Percentiles rank a stretch among this genome's conserved stretches.
Evolutionary conservation across 2,888 invertebrate genomes (phyloP).

Genomic region (Drosophila anceps): DNA sequence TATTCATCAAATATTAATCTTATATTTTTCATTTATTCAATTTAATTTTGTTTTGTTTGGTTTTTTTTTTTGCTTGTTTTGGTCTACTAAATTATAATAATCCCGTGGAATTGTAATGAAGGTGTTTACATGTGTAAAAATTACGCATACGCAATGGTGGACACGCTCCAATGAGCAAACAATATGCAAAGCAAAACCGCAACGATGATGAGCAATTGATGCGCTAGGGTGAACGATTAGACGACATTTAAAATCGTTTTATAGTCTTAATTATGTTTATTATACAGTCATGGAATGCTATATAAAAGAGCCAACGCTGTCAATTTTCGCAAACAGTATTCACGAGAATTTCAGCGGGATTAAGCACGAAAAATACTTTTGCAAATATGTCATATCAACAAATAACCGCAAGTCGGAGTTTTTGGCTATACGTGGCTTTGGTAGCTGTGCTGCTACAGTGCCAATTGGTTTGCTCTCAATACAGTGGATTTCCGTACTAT

Average conservation of each 20-base stretch:
- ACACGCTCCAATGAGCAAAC: constrained; percentile 64
- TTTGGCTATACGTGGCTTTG: constrained; percentile 41
- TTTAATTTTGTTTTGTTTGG: background rate
- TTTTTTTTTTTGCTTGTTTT: constrained; percentile 7
- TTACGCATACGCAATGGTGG: constrained; percentile 59
- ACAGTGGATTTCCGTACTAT: constrained; percentile 63
- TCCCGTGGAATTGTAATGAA: constrained; percentile 40
- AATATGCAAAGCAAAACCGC: constrained; percentile 19
- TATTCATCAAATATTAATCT: background rate
- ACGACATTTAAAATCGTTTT: constrained; percentile 68
- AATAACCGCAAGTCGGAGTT: constrained; percentile 10
- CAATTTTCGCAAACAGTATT: constrained; percentile 52
- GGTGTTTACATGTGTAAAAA: constrained; percentile 55
- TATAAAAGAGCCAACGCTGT: constrained; percentile 50
- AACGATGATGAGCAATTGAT: constrained; percentile 41
- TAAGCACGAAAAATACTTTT: constrained; percentile 23
- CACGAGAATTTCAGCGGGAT: constrained; percentile 30
- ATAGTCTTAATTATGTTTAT: constrained; percentile 31
- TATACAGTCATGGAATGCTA: constrained; percentile 30
- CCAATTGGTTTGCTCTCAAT: constrained; percentile 52
- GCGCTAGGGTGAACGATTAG: constrained; percentile 57
- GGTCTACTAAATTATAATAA: constrained; percentile 32
- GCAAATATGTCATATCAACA: constrained; percentile 47
- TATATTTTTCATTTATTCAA: background rate
- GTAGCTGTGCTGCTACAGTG: constrained; percentile 26